Percentiles rank a stretch among this genome's conserved stretches.
phyloP scores from a whole-genome alignment of 2,797 vertebrate species.

The Aphelocoma californica region DNA sequence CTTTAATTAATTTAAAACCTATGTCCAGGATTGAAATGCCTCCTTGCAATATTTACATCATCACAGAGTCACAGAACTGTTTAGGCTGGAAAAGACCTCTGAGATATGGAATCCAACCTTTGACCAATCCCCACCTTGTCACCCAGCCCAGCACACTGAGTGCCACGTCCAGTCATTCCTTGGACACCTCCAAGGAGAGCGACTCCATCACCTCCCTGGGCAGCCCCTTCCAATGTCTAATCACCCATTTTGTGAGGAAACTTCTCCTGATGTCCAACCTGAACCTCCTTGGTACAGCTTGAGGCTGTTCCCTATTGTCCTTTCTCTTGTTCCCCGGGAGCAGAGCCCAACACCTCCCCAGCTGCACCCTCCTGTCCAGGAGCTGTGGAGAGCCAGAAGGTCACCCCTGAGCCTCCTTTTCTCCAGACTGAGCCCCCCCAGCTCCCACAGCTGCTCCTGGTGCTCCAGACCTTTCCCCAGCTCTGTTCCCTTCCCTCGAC shows the following conservation, averaged over 20 bases:
- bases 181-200: neutral
- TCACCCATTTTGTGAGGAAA: neutral
- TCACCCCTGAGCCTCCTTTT: neutral
- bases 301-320: rapidly evolving
- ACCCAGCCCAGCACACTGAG: neutral
- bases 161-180: neutral
- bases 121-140: rapidly evolving
- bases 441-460: neutral
- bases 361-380: neutral
- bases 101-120: neutral
- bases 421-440: neutral
- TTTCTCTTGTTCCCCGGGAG: neutral
- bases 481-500: neutral
- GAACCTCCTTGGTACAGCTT: neutral
- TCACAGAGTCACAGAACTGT: neutral
- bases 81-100: neutral
- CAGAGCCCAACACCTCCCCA: rapidly evolving
- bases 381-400: neutral
- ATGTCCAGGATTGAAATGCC: neutral
- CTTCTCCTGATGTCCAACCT: neutral
- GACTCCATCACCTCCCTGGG: neutral
- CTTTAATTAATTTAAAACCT: neutral
- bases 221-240: neutral
- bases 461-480: neutral
- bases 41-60: neutral